These are phyloP conservation scores for Myotis lucifugus DNA, from an alignment of 2,113 vertebrate genomes.

Conservation along the genomic window DNA sequence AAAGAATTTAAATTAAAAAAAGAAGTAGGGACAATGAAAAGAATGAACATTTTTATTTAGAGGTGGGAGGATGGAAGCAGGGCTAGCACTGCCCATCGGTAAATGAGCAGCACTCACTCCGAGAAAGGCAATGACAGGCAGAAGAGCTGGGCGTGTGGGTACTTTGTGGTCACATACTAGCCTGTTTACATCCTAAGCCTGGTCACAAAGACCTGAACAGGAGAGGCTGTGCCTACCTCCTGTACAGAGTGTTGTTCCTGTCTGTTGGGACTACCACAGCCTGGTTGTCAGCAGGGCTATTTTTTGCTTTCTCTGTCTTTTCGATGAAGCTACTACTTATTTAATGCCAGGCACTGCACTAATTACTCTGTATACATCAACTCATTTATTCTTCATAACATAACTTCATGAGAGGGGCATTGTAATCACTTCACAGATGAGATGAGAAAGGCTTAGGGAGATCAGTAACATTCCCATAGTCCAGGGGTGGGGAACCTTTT, in stretches of 20 bases:
- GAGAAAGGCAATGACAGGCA: not conserved
- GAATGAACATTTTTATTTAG: not conserved
- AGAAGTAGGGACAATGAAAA: not conserved
- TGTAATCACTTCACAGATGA: not conserved
- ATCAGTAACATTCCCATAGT: not conserved
- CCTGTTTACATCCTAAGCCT: not conserved
- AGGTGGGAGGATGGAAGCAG: not conserved
- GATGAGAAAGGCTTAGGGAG: not conserved
- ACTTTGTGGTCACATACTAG: not conserved
- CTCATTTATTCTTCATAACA: not conserved
- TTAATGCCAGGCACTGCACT: not conserved
- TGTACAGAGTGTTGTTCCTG: not conserved
- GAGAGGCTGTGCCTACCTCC: not conserved
- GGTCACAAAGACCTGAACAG: too few species aligned
- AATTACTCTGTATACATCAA: not conserved
- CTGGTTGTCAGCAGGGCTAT: too few species aligned
- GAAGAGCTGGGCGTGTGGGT: not conserved
- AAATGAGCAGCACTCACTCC: not conserved
- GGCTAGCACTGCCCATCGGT: not conserved
- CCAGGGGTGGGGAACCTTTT: too few species aligned
- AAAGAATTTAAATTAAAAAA: too few species aligned
- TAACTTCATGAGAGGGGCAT: not conserved
- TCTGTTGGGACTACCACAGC: not conserved
- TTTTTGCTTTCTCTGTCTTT: not conserved
- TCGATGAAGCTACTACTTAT: not conserved